phyloP scores from a whole-genome alignment of 2,888 invertebrate genomes.

The Autographa pulchrina region DNA sequence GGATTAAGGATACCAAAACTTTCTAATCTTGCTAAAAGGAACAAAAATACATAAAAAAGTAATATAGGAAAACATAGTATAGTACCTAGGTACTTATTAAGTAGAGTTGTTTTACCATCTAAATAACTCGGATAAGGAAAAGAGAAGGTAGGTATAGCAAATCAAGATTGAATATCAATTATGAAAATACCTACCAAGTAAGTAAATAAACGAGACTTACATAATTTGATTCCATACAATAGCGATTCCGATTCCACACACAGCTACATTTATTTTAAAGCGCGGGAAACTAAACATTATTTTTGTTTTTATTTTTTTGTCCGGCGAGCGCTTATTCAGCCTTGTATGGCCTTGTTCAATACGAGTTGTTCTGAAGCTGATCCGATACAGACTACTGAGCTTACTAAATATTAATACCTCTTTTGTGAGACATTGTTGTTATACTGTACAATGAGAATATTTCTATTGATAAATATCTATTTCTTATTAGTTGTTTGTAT shows the following conservation, averaged over 20 bases:
- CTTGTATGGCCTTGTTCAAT: not conserved
- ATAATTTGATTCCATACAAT: conserved; percentile 30
- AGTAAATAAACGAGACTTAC: conserved; percentile 36
- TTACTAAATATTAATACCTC: not conserved
- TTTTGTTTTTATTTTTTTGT: conserved; percentile 7
- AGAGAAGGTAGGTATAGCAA: not conserved
- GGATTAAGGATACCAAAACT: too few relatives aligned
- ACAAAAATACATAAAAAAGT: too few relatives aligned
- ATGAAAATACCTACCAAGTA: not conserved
- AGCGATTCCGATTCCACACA: conserved; percentile 28
- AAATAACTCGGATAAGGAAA: too few relatives aligned
- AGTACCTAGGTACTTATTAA: too few relatives aligned
- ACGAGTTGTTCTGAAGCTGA: not conserved
- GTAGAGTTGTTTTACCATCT: too few relatives aligned
- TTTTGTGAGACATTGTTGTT: not conserved
- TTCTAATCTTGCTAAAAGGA: too few relatives aligned
- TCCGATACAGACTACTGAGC: not conserved
- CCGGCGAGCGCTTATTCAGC: not conserved
- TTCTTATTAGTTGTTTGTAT: too few relatives aligned
- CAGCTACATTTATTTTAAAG: conserved; percentile 27
- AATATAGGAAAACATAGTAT: too few relatives aligned
- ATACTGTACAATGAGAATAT: too few relatives aligned
- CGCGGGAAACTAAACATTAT: conserved; percentile 29
- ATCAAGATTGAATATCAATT: not conserved
- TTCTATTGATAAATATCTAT: too few relatives aligned